These are phyloP conservation scores for Luperina nickerlii DNA, from an alignment of 2,888 invertebrate genomes.

Conservation along the genomic window DNA sequence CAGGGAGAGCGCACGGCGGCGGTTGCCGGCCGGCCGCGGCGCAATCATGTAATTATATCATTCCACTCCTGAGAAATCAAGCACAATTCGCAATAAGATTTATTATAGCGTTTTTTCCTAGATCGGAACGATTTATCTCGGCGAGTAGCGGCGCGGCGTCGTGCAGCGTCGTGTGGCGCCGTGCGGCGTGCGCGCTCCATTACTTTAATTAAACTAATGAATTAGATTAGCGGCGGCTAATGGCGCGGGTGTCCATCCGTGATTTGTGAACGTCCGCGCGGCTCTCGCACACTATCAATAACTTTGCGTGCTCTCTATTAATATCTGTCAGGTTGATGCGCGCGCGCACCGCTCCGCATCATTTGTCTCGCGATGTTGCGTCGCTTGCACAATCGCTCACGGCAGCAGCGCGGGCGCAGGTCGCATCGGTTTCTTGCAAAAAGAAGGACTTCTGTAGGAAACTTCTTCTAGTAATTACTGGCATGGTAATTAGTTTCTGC, in stretches of 20 bases:
- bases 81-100: constrained; percentile 78
- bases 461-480: constrained; percentile 3
- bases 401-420: not conserved
- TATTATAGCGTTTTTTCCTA: constrained; percentile 75
- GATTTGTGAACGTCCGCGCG: constrained; percentile 64
- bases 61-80: constrained; percentile 77
- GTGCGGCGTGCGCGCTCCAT: constrained; percentile 71
- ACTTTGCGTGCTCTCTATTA: constrained; percentile 69
- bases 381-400: constrained; percentile 5
- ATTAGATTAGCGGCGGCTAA: constrained; percentile 72
- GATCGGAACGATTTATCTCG: constrained; percentile 71
- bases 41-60: constrained; percentile 82
- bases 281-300: constrained; percentile 66
- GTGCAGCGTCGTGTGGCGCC: constrained; percentile 42
- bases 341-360: constrained; percentile 34
- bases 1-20: constrained; percentile 30
- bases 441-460: constrained; percentile 16
- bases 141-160: constrained; percentile 49
- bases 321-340: constrained; percentile 68
- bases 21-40: constrained; percentile 42
- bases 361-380: constrained; percentile 43
- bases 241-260: constrained; percentile 64
- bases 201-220: constrained; percentile 81
- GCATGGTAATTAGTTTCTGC: constrained; percentile 19
- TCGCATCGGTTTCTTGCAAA: constrained; percentile 8